Conservation (phyloP, 1,140 invertebrate species). For the Microplitis demolitor region DNA sequence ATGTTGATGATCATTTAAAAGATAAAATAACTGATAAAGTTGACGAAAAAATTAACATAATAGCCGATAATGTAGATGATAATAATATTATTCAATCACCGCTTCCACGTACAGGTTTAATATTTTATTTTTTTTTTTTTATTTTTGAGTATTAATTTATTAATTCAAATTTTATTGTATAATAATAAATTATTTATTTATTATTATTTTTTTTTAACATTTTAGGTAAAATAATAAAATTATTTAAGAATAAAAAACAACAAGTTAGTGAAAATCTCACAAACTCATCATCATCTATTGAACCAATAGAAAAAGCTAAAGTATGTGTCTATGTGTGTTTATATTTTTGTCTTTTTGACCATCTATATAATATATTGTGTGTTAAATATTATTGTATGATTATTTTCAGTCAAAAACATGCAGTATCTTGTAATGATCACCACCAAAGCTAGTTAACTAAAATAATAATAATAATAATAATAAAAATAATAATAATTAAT, state of each 20-base stretch:
- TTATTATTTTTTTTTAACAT: not conserved
- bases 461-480: conserved; percentile 28
- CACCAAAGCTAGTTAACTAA: not conserved
- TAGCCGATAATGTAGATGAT: conserved; percentile 38
- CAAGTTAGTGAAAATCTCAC: conserved; percentile 38
- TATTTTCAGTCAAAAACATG: conserved; percentile 44
- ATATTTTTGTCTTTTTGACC: not conserved
- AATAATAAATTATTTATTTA: conserved; percentile 1
- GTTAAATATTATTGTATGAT: conserved; percentile 7
- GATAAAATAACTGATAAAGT: conserved; percentile 11
- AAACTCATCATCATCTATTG: conserved; percentile 26
- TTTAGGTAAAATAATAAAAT: conserved; percentile 44
- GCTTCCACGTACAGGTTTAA: conserved; percentile 36
- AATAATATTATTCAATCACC: conserved; percentile 44
- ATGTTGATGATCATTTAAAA: conserved; percentile 16
- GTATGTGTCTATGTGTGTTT: conserved; percentile 23
- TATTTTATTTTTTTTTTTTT: not conserved
- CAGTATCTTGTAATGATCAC: conserved; percentile 37
- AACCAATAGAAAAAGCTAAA: conserved; percentile 39
- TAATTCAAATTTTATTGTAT: not conserved
- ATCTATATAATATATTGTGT: not conserved
- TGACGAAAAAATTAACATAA: conserved; percentile 24
- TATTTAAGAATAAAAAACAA: conserved; percentile 41
- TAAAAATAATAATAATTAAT: conserved; percentile 25
- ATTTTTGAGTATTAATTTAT: conserved; percentile 9